These are phyloP conservation scores for Luperina nickerlii DNA, from an alignment of 2,888 invertebrate genomes.

Conservation along the genomic window DNA sequence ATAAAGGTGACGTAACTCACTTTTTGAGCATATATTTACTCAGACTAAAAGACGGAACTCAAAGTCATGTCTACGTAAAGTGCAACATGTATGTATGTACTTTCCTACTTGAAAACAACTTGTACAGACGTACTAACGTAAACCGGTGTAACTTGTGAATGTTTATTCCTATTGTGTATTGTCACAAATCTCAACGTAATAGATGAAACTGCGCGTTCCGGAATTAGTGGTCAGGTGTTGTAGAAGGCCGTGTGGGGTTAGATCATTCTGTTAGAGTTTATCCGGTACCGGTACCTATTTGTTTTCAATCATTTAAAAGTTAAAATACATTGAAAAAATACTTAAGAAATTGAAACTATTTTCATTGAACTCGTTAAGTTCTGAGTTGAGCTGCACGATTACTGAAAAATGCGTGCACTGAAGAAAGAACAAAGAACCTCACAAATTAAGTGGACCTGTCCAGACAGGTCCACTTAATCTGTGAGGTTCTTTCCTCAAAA, in stretches of 20 bases:
- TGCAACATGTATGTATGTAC: slow-evolving; percentile 32
- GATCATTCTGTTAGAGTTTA: slow-evolving; percentile 9
- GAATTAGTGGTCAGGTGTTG: slow-evolving; percentile 58
- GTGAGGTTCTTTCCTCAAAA: neutral
- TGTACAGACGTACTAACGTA: slow-evolving; percentile 25
- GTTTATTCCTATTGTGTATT: slow-evolving; percentile 55
- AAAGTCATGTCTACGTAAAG: slow-evolving; percentile 40
- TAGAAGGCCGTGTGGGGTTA: slow-evolving; percentile 48
- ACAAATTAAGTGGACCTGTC: too few species aligned
- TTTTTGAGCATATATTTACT: slow-evolving; percentile 10
- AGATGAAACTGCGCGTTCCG: slow-evolving; percentile 55
- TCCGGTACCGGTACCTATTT: slow-evolving; percentile 3
- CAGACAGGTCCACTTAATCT: too few species aligned
- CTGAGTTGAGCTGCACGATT: neutral
- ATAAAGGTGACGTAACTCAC: slow-evolving; percentile 13
- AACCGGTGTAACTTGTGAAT: slow-evolving; percentile 55
- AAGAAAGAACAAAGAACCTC: too few species aligned
- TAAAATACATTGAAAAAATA: neutral
- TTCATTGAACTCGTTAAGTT: neutral
- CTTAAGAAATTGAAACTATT: neutral
- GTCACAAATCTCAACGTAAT: slow-evolving; percentile 37
- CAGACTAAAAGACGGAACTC: slow-evolving; percentile 44
- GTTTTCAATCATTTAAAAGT: neutral
- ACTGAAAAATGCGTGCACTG: neutral
- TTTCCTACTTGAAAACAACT: slow-evolving; percentile 38